These are phyloP conservation scores for Nudaria mundana DNA, from an alignment of 2,888 invertebrate species.

Conservation along the genomic window DNA sequence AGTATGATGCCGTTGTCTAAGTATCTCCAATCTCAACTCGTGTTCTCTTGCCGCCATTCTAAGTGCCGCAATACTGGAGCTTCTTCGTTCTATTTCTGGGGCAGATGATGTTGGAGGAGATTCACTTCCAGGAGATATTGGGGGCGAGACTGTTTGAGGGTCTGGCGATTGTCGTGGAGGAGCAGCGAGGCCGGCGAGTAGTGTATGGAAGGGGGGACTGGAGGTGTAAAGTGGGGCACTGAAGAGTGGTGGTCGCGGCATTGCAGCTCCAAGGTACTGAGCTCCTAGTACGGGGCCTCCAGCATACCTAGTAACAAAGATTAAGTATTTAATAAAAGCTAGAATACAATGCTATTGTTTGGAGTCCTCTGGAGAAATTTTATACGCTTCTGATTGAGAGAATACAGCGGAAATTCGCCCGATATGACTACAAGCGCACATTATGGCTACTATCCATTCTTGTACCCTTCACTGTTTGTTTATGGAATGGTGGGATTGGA, in stretches of 20 bases:
- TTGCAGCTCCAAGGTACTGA: slow-evolving; percentile 77
- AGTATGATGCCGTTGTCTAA: slow-evolving; percentile 87
- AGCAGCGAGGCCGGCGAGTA: slow-evolving; percentile 66
- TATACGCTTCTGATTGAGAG: too few relatives aligned
- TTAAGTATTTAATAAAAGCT: neutral
- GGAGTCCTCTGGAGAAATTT: too few relatives aligned
- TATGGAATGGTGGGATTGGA: too few relatives aligned
- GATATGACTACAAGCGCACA: too few relatives aligned
- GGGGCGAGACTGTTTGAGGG: slow-evolving; percentile 78
- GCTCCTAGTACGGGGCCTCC: slow-evolving; percentile 62
- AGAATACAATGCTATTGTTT: too few relatives aligned
- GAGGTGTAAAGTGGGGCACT: slow-evolving; percentile 86
- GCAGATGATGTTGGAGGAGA: slow-evolving; percentile 75
- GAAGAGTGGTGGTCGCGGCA: slow-evolving; percentile 75
- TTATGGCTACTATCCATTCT: too few relatives aligned
- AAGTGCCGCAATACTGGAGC: slow-evolving; percentile 93
- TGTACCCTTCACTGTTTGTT: too few relatives aligned
- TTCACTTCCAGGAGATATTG: slow-evolving; percentile 74
- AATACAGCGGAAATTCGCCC: too few relatives aligned
- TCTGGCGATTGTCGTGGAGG: slow-evolving; percentile 74
- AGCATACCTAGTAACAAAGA: slow-evolving; percentile 53
- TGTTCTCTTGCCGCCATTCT: slow-evolving; percentile 94
- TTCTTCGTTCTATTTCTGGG: slow-evolving; percentile 90
- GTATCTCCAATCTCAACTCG: slow-evolving; percentile 90
- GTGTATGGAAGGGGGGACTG: slow-evolving; percentile 66